phyloP scores from a whole-genome alignment of 2,113 vertebrate species.

The Ageneiosus marmoratus region DNA sequence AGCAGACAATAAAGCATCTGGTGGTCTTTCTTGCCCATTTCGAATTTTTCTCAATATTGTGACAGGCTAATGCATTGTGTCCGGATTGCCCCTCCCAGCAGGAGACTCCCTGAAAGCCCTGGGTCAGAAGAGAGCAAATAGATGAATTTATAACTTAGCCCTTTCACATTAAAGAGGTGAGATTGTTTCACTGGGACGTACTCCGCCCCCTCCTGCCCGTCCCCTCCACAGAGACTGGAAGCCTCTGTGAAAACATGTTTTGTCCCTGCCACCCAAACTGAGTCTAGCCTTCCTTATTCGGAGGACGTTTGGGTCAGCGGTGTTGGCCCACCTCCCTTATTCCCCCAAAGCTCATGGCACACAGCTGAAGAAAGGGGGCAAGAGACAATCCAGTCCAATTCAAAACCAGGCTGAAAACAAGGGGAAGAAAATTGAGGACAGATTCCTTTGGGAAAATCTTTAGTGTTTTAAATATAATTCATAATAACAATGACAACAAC shows the following conservation, averaged over 20 bases:
- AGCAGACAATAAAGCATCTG: slow-evolving; percentile 99
- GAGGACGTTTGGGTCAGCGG: slow-evolving; percentile 52
- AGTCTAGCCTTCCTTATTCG: slow-evolving; percentile 62
- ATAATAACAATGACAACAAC: neutral
- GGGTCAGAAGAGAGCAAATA: slow-evolving; percentile 98
- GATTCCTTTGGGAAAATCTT: neutral
- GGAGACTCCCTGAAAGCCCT: slow-evolving; percentile 79
- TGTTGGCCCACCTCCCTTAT: slow-evolving; percentile 54
- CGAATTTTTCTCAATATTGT: slow-evolving; percentile 92
- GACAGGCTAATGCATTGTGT: slow-evolving; percentile 95
- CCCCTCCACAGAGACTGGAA: slow-evolving; percentile 80
- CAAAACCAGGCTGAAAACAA: slow-evolving; percentile 10
- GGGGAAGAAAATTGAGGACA: slow-evolving; percentile 8
- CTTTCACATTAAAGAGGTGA: slow-evolving; percentile 82
- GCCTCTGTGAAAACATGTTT: slow-evolving; percentile 77
- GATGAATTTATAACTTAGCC: slow-evolving; percentile 99
- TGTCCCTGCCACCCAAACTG: slow-evolving; percentile 81
- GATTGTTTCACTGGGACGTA: slow-evolving; percentile 79
- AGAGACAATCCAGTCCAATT: slow-evolving; percentile 34
- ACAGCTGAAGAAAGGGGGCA: slow-evolving; percentile 50
- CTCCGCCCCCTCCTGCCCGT: slow-evolving; percentile 69
- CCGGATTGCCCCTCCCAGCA: slow-evolving; percentile 82
- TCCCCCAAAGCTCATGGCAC: slow-evolving; percentile 53
- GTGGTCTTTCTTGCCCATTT: slow-evolving; percentile 88
- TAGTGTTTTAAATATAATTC: neutral